Evolutionary conservation across 2,888 invertebrate genomes (phyloP).

Genomic region (Pterostichus madidus): DNA sequence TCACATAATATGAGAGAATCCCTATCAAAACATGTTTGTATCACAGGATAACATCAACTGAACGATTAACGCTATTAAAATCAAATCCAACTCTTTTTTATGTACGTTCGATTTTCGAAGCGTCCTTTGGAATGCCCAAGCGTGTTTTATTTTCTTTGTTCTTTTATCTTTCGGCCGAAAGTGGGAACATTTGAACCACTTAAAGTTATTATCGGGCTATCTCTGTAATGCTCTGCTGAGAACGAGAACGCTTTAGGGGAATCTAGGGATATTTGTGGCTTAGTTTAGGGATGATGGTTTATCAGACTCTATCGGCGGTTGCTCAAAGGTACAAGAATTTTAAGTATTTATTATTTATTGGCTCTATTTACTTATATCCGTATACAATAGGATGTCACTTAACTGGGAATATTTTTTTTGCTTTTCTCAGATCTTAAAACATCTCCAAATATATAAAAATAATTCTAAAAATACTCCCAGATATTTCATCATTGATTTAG

Average conservation of each 20-base stretch:
- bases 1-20: slow-evolving; percentile 34
- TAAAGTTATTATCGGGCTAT: slow-evolving; percentile 46
- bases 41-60: slow-evolving; percentile 5
- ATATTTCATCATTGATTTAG: too few species aligned
- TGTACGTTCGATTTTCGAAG: neutral
- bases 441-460: too few species aligned
- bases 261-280: slow-evolving; percentile 12
- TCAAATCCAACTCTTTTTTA: neutral
- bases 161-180: slow-evolving; percentile 13
- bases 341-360: slow-evolving; percentile 16
- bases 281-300: slow-evolving; percentile 1
- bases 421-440: too few species aligned
- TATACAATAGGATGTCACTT: too few species aligned
- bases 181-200: slow-evolving; percentile 45
- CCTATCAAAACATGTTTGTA: slow-evolving; percentile 9
- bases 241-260: slow-evolving; percentile 27
- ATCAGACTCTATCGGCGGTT: neutral
- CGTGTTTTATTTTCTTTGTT: slow-evolving; percentile 39
- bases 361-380: neutral
- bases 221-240: slow-evolving; percentile 17
- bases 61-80: slow-evolving; percentile 28
- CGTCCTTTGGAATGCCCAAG: slow-evolving; percentile 22
- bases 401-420: too few species aligned
- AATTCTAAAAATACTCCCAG: too few species aligned
- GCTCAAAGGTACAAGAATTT: slow-evolving; percentile 16